Evolutionary conservation across 2,888 invertebrate species (phyloP).

Genomic region (Pollenia labialis): DNA sequence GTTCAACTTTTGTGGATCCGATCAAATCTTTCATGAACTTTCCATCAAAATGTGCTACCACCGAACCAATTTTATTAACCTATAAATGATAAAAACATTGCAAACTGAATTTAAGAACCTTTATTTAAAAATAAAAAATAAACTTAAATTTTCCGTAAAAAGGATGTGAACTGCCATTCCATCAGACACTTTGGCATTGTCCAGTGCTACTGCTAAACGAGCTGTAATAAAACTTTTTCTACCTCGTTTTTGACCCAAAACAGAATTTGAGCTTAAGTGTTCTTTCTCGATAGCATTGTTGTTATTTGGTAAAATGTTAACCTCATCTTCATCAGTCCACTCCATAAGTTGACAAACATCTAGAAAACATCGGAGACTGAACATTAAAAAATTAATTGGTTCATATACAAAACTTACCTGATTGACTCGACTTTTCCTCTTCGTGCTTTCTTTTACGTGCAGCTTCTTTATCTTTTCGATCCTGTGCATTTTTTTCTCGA

Average conservation of each 20-base stretch:
- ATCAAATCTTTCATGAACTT: conserved; percentile 31
- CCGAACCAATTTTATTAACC: conserved; percentile 19
- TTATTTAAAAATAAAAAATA: too few relatives aligned
- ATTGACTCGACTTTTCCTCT: too few relatives aligned
- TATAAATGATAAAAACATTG: conserved; percentile 21
- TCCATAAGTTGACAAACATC: not conserved
- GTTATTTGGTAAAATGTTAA: not conserved
- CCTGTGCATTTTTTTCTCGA: conserved; percentile 18
- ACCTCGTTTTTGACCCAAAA: not conserved
- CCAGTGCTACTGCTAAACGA: not conserved
- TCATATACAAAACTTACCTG: conserved; percentile 6
- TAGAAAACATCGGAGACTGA: conserved; percentile 17
- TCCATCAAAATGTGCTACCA: conserved; percentile 30
- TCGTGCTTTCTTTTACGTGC: not conserved
- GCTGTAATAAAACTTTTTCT: not conserved
- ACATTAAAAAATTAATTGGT: conserved; percentile 16
- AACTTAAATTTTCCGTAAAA: conserved; percentile 17
- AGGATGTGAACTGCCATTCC: conserved; percentile 36
- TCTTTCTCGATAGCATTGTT: not conserved
- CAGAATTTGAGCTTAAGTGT: not conserved
- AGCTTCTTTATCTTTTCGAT: conserved; percentile 20
- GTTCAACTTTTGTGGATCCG: conserved; percentile 23
- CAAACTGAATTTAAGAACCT: too few relatives aligned
- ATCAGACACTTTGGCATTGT: conserved; percentile 39
- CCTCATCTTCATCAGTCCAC: not conserved